Conservation (phyloP, 2,888 invertebrate species). For the Drosophila bunnanda region DNA sequence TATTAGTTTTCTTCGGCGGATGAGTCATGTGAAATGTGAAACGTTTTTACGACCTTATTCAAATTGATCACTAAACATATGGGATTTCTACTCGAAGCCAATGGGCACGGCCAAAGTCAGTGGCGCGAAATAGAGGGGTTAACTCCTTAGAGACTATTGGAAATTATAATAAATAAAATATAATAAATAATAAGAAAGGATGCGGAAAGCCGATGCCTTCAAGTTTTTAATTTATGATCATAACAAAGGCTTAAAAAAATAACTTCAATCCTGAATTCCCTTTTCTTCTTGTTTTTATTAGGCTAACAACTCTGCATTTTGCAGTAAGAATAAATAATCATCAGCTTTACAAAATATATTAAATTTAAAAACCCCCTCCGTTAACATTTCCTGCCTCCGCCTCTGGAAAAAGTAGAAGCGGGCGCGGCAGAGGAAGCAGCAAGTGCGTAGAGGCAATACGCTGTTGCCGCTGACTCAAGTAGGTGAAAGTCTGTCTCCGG, state of each 20-base stretch:
- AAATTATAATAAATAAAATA: no score
- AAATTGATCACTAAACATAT: constrained; percentile 60
- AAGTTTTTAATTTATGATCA: no score
- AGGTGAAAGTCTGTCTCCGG: constrained; percentile 76
- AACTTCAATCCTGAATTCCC: no score
- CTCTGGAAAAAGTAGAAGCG: constrained; percentile 19
- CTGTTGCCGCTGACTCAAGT: constrained; percentile 63
- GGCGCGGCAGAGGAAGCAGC: constrained; percentile 44
- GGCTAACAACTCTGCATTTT: background rate
- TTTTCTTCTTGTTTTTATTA: no score
- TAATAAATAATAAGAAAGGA: no score
- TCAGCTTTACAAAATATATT: no score
- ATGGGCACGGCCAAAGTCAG: constrained; percentile 59
- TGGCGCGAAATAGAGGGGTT: background rate
- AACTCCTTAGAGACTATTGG: background rate
- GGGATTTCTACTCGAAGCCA: constrained; percentile 49
- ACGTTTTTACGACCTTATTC: constrained; percentile 61
- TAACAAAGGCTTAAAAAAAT: no score
- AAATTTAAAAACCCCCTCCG: background rate
- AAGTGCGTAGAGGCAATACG: constrained; percentile 73
- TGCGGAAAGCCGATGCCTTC: no score
- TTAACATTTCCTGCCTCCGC: background rate
- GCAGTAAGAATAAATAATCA: no score
- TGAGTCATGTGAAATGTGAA: constrained; percentile 72
- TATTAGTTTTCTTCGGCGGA: background rate